Evolutionary conservation across 2,888 invertebrate species (phyloP).

Genomic region (Malacosoma neustria): DNA sequence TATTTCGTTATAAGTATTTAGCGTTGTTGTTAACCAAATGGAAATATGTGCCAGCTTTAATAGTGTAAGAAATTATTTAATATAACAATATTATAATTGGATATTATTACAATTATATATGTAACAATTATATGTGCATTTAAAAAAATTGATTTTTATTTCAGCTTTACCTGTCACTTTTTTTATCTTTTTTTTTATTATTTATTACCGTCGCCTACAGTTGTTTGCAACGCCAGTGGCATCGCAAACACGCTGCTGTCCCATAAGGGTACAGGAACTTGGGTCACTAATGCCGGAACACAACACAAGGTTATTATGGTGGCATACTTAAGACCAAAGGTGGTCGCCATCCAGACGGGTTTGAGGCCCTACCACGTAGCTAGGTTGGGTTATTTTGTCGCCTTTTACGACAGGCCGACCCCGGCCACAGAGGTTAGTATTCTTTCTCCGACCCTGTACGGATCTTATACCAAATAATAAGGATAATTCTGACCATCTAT

Average conservation of each 20-base stretch:
- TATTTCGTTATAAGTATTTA: conserved; percentile 33
- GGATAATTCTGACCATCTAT: too few species aligned
- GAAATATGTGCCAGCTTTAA: conserved; percentile 69
- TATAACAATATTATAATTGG: conserved; percentile 42
- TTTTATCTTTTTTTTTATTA: too few species aligned
- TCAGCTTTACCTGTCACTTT: background rate
- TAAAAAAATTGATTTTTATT: conserved; percentile 25
- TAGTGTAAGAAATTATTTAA: conserved; percentile 53
- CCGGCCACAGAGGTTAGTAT: background rate
- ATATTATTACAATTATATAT: conserved; percentile 47
- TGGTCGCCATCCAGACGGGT: background rate
- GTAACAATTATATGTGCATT: conserved; percentile 68
- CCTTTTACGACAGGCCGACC: background rate
- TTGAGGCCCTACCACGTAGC: background rate
- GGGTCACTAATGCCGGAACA: background rate
- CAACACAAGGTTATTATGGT: background rate
- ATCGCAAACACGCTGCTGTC: background rate
- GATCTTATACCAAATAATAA: too few species aligned
- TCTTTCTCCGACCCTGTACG: too few species aligned
- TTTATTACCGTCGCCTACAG: background rate
- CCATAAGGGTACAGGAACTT: background rate
- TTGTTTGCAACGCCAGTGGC: background rate
- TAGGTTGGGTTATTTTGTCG: background rate
- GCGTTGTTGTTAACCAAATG: conserved; percentile 50
- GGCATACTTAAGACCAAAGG: background rate